Conservation (phyloP, 2,888 invertebrate genomes). For the Pristionchus maxplancki region DNA sequence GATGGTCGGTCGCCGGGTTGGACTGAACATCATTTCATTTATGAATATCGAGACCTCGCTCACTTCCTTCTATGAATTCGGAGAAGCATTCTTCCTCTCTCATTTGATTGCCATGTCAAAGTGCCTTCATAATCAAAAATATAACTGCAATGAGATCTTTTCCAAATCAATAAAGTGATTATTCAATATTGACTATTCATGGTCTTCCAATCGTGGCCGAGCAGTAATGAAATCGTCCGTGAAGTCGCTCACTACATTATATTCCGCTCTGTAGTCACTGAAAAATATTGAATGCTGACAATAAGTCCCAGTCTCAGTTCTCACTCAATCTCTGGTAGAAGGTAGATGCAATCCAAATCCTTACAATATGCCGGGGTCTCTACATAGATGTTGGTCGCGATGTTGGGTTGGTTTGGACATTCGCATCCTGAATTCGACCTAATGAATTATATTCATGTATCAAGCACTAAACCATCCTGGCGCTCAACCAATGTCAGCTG, state of each 20-base stretch:
- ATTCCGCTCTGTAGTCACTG: background rate
- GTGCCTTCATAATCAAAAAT: background rate
- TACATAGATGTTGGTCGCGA: background rate
- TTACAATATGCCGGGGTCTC: background rate
- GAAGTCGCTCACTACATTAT: background rate
- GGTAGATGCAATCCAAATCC: background rate
- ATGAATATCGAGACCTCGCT: background rate
- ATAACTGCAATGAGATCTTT: background rate
- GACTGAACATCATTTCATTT: background rate
- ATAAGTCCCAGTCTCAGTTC: too few relatives aligned
- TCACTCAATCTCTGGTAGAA: background rate
- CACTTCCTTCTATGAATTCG: background rate
- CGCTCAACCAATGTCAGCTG: background rate
- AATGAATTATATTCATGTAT: background rate
- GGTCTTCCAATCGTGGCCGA: background rate
- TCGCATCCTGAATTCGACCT: background rate
- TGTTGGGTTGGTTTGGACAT: background rate
- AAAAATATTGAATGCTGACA: background rate
- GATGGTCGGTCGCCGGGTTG: background rate
- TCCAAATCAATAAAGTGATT: too few relatives aligned
- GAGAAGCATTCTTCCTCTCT: background rate
- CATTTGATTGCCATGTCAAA: background rate
- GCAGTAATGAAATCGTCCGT: background rate
- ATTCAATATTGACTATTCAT: too few relatives aligned
- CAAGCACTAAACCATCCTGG: background rate